Evolutionary conservation across 2,113 vertebrate species (phyloP), one percentile per base, ranked within the genome.

Genomic region (Peromyscus leucopus): DNA sequence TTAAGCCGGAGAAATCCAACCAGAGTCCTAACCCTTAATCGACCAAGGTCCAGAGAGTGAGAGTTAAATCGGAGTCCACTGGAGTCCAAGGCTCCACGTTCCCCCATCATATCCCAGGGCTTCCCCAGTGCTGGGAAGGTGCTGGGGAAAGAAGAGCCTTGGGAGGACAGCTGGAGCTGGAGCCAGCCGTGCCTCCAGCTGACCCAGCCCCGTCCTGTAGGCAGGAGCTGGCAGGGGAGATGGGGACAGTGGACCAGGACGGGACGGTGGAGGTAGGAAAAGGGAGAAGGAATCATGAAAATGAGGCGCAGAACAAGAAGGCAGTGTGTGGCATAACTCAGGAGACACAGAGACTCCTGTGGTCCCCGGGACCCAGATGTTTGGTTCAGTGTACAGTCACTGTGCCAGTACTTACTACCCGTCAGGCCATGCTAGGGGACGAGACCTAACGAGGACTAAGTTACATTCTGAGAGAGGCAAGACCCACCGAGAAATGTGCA

Each of bases 231-330:
- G 16, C 33, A 2, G 22, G 61, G 88, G 48, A 26, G 33, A 10
- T 1, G 0, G n/a, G 28, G 46, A 85, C 36, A 12, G 7, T 57
- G 69, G 69, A 19, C 22, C 86, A 57, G 69, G 21, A 39, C 2
- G 26, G 15, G 33, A 33, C 39, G 72, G 55, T 5, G 24, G 78
- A 46, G 76, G n/a, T 57, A 71, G 86, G 78, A 79, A 82, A 42
- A 55, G 91, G 95, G 79, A 82, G 91, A 78, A 90, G 79, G 48
- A 82, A 71, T 10, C 46, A 48, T 48, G 36, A 89, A n/a, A 89
- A 83, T 59, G 48, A 65, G 72, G 72, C 17, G 1, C 31, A 21
- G 19, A 69, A 42, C 48, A 22, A 26, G 89, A 79, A n/a, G 1
- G 59, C n/a, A 55, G 78, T 28, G 4, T 36, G 1, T 48, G 75